Conservation (phyloP, 2,797 vertebrate species). For the Neolamprologus multifasciatus region DNA sequence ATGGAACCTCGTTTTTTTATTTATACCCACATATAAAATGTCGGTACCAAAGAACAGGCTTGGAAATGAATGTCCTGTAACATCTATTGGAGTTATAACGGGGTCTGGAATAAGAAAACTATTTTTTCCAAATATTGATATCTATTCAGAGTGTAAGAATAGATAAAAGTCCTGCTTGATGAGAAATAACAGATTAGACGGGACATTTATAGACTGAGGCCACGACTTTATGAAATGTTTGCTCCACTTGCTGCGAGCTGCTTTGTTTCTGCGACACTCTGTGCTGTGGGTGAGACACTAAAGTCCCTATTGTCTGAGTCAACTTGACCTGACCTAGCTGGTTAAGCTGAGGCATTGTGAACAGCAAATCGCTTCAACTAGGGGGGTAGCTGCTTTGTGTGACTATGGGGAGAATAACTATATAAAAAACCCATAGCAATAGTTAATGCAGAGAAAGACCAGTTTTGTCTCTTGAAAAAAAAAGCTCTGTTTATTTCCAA, state of each 20-base stretch:
- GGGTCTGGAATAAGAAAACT: background rate
- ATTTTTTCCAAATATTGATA: slow-evolving; percentile 2
- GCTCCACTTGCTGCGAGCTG: slow-evolving; percentile 66
- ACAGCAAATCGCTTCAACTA: slow-evolving; percentile 81
- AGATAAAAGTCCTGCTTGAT: slow-evolving; percentile 38
- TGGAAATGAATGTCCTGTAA: background rate
- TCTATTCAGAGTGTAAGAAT: background rate
- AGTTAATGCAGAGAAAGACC: slow-evolving; percentile 74
- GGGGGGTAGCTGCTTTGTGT: slow-evolving; percentile 78
- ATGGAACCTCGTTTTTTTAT: background rate
- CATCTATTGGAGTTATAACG: background rate
- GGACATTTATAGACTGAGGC: slow-evolving; percentile 69
- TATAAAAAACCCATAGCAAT: slow-evolving; percentile 72
- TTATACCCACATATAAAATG: background rate
- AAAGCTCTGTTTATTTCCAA: slow-evolving; percentile 68
- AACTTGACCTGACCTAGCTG: slow-evolving; percentile 86
- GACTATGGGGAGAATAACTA: slow-evolving; percentile 75
- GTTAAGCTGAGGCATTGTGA: slow-evolving; percentile 84
- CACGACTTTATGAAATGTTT: slow-evolving; percentile 71
- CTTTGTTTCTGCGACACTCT: slow-evolving; percentile 76
- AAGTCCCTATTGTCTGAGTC: slow-evolving; percentile 81
- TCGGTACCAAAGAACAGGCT: background rate
- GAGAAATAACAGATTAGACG: slow-evolving; percentile 45
- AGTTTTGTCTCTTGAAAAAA: slow-evolving; percentile 71
- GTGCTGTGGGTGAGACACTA: slow-evolving; percentile 78